These are phyloP conservation scores for Dolichomitus sp. DNA, from an alignment of 2,888 invertebrate genomes.

Conservation along the genomic window DNA sequence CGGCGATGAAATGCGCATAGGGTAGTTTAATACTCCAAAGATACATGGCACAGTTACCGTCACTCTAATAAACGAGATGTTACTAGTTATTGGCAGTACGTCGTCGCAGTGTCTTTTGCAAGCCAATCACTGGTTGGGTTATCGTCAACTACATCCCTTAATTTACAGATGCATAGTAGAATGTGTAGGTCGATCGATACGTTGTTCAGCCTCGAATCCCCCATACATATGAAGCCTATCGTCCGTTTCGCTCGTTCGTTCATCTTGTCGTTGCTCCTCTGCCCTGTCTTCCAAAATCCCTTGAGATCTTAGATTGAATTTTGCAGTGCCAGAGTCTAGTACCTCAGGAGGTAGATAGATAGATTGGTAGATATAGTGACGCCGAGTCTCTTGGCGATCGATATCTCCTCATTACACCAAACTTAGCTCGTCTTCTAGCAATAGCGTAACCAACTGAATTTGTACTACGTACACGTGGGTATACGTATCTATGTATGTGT, in stretches of 20 bases:
- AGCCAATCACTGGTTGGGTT: neutral
- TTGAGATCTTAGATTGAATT: conserved; percentile 30
- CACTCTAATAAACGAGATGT: neutral
- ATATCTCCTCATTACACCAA: conserved; percentile 25
- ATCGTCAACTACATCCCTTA: neutral
- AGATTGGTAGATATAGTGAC: conserved; percentile 8
- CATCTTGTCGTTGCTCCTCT: conserved; percentile 12
- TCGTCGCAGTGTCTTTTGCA: neutral
- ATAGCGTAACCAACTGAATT: conserved; percentile 19
- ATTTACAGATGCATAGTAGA: neutral
- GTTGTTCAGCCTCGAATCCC: neutral
- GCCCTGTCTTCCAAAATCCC: conserved; percentile 16
- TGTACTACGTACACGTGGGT: neutral
- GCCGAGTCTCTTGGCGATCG: conserved; percentile 17
- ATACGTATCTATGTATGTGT: neutral
- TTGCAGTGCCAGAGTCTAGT: conserved; percentile 13
- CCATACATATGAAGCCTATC: neutral
- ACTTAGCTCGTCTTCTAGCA: conserved; percentile 13
- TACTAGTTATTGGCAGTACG: neutral
- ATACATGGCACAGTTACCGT: neutral
- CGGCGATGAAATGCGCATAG: neutral
- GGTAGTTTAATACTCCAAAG: too few relatives aligned
- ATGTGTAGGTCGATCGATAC: conserved; percentile 17
- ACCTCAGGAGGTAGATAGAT: conserved; percentile 16
- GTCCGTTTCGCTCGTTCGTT: conserved; percentile 1